Evolutionary conservation across 2,888 invertebrate genomes (phyloP).

Genomic region (Alviniconcha strummeri): DNA sequence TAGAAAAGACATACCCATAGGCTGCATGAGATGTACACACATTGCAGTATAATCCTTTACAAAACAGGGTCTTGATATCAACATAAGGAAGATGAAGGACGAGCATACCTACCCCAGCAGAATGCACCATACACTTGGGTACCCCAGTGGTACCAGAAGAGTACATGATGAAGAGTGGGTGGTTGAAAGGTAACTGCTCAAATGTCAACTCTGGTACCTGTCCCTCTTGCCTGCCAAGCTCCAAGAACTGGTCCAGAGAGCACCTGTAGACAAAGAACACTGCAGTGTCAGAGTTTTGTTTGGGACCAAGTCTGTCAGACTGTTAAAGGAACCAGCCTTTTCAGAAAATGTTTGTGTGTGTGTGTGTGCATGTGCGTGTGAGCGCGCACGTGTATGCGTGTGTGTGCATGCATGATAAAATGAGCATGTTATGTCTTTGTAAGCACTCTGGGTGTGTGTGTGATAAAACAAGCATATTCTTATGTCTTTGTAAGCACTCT

Average conservation of each 20-base stretch:
- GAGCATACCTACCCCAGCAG: slow-evolving; percentile 75
- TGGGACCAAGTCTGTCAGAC: neutral
- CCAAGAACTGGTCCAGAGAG: slow-evolving; percentile 66
- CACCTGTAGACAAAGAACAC: slow-evolving; percentile 47
- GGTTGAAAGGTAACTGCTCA: slow-evolving; percentile 77
- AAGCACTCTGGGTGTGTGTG: too few relatives aligned
- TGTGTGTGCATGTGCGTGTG: neutral
- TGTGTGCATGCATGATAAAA: neutral
- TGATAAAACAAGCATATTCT: too few relatives aligned
- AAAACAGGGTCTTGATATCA: too few relatives aligned
- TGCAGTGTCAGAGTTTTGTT: too few relatives aligned
- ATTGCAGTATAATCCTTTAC: too few relatives aligned
- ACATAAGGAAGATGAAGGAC: neutral
- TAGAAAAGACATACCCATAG: too few relatives aligned
- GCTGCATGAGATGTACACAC: too few relatives aligned
- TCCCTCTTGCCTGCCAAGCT: slow-evolving; percentile 49
- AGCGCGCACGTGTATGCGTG: neutral
- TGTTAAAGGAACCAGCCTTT: too few relatives aligned
- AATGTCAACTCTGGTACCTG: slow-evolving; percentile 65
- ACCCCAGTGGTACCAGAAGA: slow-evolving; percentile 79
- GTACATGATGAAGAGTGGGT: slow-evolving; percentile 78
- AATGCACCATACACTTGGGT: slow-evolving; percentile 79
- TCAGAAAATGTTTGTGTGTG: neutral
- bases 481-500: too few relatives aligned
- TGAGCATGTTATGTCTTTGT: too few relatives aligned